Evolutionary conservation across 2,797 vertebrate species (phyloP).

Genomic region (Diglossa cyanea): DNA sequence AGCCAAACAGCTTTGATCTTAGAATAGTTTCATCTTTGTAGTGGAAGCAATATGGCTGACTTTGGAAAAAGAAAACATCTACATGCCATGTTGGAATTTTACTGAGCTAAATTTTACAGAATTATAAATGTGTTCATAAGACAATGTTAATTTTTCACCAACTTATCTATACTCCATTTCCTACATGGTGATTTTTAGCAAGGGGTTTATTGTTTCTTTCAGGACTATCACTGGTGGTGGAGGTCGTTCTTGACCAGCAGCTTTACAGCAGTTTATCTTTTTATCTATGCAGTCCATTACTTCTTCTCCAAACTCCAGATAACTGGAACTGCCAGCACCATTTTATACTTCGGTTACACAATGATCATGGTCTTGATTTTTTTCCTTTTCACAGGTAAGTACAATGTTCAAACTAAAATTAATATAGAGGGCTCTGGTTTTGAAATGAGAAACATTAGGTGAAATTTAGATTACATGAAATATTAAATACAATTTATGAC

Average conservation of each 20-base stretch:
- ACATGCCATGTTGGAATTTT: not conserved
- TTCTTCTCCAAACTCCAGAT: constrained; percentile 93
- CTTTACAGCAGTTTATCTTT: constrained; percentile 89
- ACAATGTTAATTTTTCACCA: not conserved
- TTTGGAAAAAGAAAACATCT: not conserved
- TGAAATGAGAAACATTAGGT: not conserved
- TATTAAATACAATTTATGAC: not conserved
- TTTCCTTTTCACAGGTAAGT: constrained; percentile 90
- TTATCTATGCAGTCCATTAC: constrained; percentile 89
- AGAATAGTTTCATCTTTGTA: not conserved
- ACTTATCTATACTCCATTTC: not conserved
- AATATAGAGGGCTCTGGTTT: not conserved
- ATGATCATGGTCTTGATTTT: constrained; percentile 93
- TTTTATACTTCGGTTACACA: constrained; percentile 93
- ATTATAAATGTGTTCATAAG: not conserved
- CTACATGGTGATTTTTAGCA: not conserved
- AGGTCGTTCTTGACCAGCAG: constrained; percentile 88
- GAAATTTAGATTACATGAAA: not conserved
- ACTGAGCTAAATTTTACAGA: not conserved
- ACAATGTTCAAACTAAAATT: not conserved
- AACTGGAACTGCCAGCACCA: constrained; percentile 84
- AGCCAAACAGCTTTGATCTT: not conserved
- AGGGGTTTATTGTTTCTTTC: constrained; percentile 1
- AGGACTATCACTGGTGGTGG: constrained; percentile 97
- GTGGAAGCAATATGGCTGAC: not conserved